Conservation (phyloP, 23 tunicate genomes). For the Clavelina lepadiformis region DNA sequence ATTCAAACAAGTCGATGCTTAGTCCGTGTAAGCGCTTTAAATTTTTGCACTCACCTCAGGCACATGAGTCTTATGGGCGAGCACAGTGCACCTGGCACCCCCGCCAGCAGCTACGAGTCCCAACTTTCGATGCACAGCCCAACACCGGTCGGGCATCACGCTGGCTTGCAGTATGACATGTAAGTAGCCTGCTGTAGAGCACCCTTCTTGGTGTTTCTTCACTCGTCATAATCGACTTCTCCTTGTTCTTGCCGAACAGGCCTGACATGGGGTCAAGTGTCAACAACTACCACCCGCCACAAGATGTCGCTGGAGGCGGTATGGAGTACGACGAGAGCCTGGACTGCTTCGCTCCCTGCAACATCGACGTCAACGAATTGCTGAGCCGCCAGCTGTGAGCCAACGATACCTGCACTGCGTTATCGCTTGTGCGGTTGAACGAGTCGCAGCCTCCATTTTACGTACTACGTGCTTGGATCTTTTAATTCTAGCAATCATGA, state of each 20-base stretch:
- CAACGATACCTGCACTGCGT: neutral
- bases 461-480: too few relatives aligned
- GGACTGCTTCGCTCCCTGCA: constrained; percentile 57
- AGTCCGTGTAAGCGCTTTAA: neutral
- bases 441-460: too few relatives aligned
- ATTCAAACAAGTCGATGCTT: neutral
- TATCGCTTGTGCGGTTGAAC: neutral
- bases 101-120: constrained; percentile 71
- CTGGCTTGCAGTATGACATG: constrained; percentile 65
- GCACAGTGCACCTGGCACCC: constrained; percentile 85
- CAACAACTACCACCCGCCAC: constrained; percentile 40
- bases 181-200: constrained; percentile 24
- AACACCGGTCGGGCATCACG: constrained; percentile 48
- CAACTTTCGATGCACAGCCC: constrained; percentile 65
- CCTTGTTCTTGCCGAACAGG: constrained; percentile 7
- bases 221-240: neutral
- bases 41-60: neutral
- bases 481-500: too few relatives aligned
- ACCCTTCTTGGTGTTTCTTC: neutral
- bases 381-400: constrained; percentile 61
- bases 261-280: constrained; percentile 51
- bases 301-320: constrained; percentile 36
- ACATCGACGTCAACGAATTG: constrained; percentile 84
- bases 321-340: constrained; percentile 89
- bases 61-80: constrained; percentile 48